Conservation (phyloP, 2,113 vertebrate species). For the Etheostoma cragini region DNA sequence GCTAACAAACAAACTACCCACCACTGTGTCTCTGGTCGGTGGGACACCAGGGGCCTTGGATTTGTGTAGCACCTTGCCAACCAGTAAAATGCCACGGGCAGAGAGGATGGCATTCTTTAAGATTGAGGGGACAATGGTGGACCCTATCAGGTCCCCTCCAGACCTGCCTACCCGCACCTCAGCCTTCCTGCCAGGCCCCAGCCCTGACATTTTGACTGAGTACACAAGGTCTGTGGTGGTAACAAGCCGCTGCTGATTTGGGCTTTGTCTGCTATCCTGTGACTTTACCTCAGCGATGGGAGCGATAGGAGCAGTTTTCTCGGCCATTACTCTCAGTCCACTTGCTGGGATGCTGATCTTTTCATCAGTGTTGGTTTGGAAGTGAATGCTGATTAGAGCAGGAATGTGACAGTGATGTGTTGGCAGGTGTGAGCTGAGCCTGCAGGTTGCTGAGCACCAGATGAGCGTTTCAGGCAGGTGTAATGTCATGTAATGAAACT, state of each 20-base stretch:
- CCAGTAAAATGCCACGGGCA: constrained; percentile 45
- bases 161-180: constrained; percentile 19
- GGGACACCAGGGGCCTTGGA: neutral
- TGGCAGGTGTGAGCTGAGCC: constrained; percentile 46
- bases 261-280: constrained; percentile 13
- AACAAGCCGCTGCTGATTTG: constrained; percentile 64
- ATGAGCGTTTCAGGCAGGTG: constrained; percentile 37
- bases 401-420: constrained; percentile 40
- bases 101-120: constrained; percentile 36
- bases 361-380: constrained; percentile 20
- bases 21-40: neutral
- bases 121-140: constrained; percentile 52
- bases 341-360: constrained; percentile 55
- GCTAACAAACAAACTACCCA: neutral
- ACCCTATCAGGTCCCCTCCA: constrained; percentile 49
- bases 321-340: constrained; percentile 31
- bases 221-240: constrained; percentile 30
- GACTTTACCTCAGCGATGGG: constrained; percentile 22
- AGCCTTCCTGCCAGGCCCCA: constrained; percentile 47
- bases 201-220: constrained; percentile 68
- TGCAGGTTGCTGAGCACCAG: constrained; percentile 36
- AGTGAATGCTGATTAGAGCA: constrained; percentile 51
- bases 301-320: constrained; percentile 15
- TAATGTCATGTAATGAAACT: constrained; percentile 45
- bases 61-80: neutral